Base-by-base conservation (phyloP, 2,113 vertebrate genomes). In the Ancistrus triradiatus region DNA sequence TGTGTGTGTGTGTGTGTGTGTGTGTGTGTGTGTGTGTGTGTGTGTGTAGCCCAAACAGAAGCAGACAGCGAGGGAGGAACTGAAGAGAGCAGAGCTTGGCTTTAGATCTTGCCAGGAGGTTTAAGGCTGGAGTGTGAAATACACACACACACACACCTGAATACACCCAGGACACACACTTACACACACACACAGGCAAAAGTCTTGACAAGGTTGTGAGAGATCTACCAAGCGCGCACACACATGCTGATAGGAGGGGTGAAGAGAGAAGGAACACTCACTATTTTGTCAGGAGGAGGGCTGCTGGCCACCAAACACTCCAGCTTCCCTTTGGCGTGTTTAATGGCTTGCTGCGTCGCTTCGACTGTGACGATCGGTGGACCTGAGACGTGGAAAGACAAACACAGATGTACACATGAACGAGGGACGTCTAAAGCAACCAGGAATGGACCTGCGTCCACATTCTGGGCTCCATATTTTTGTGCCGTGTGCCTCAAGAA, bases 251-350 rank as follows among this genome's bases (percentile, higher is more conserved):
- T 21, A 49, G 38, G 17, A 22, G 24, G 14, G 2, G 4, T 19
- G 7, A 0, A 1, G 13, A 10, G 13, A 28, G 22, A 37, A 22
- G 50, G 7, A 22, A 55, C 17, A 75, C 92, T 91, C 85, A 95
- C 92, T 65, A 95, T 92, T n/a, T 90, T 86, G 52, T 94, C 91
- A 8, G 93, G 92, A 1, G 83, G 80, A 0, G 93, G 93, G 19
- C 87, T 90, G 70, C 90, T 92, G 33, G 81, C 90, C 78, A 95
- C 89, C 15, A 90, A 72, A 68, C 93, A 95, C 79, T 92, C 90
- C 44, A 95, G 83, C 67, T 91, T 89, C 66, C 91, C 91, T 43
- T 92, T 91, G 60, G 88, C 88, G 66, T 90, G 89, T 70, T 91
- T 88, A 60, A 87, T 78, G n/a, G 90, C 91, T 0, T 90, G 89